These are phyloP conservation scores for Phortica okadai DNA, from an alignment of 2,888 invertebrate species.

Conservation along the genomic window DNA sequence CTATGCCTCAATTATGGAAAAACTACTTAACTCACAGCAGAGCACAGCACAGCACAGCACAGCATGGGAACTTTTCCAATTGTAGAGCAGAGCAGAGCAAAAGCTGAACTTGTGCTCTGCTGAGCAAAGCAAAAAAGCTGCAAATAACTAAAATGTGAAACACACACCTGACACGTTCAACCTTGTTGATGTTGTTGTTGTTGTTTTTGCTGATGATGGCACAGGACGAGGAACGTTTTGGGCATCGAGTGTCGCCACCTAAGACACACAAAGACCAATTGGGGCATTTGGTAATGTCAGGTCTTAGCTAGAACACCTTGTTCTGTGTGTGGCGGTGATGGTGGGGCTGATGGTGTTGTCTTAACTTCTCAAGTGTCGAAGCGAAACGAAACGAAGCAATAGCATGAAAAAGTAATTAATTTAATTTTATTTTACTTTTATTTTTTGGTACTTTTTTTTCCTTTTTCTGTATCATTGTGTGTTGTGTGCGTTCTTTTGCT, in stretches of 20 bases:
- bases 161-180: neutral
- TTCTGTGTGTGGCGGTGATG: too few species aligned
- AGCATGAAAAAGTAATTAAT: conserved; percentile 34
- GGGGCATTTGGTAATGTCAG: neutral
- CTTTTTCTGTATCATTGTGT: neutral
- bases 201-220: neutral
- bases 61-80: neutral
- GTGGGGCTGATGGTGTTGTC: neutral
- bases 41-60: neutral
- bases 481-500: neutral
- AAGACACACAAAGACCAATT: neutral
- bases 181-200: neutral
- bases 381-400: conserved; percentile 13
- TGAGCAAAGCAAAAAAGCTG: neutral
- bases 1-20: neutral
- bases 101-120: neutral
- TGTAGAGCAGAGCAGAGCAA: neutral
- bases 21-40: neutral
- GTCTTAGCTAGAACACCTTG: too few species aligned
- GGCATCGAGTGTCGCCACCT: neutral
- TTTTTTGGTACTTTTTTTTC: neutral
- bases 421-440: conserved; percentile 22
- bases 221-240: neutral
- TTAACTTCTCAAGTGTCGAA: conserved; percentile 29
- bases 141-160: neutral